Conservation (phyloP, 37 sponge, comb jelly and placozoan genomes). For the Oscarella lobularis region DNA sequence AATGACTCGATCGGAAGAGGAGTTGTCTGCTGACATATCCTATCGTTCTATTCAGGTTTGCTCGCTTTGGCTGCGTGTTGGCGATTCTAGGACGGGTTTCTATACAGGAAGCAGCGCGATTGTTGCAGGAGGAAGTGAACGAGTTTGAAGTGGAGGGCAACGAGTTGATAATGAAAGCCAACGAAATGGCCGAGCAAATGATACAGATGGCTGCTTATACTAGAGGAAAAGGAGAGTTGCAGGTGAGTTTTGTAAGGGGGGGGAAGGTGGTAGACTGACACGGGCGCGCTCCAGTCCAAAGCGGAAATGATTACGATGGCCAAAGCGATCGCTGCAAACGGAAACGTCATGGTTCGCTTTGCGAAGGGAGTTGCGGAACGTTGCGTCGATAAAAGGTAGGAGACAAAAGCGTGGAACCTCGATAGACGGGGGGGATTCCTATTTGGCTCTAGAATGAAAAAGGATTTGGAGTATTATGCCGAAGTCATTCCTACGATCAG, state of each 20-base stretch:
- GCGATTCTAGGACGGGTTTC: not conserved
- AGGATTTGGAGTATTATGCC: slow-evolving; percentile 49
- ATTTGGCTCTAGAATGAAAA: slow-evolving; percentile 25
- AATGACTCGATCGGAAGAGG: not conserved
- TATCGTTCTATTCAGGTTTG: not conserved
- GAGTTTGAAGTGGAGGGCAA: slow-evolving; percentile 64
- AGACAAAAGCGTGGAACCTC: too few species aligned
- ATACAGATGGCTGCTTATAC: slow-evolving; percentile 60
- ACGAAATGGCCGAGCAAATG: slow-evolving; percentile 74
- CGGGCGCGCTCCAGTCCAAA: slow-evolving; percentile 22
- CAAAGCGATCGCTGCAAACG: slow-evolving; percentile 47
- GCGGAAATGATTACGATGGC: slow-evolving; percentile 70
- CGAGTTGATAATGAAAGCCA: slow-evolving; percentile 50
- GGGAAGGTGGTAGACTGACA: too few species aligned
- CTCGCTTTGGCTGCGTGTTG: not conserved
- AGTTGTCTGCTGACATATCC: not conserved
- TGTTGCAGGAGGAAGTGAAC: slow-evolving; percentile 44
- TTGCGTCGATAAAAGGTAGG: slow-evolving; percentile 54
- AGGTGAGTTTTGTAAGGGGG: slow-evolving; percentile 9
- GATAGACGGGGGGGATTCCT: not conserved
- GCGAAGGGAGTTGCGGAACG: slow-evolving; percentile 47
- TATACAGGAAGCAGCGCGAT: slow-evolving; percentile 43
- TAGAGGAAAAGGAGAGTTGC: slow-evolving; percentile 22
- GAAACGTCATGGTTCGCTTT: slow-evolving; percentile 36
- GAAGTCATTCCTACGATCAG: slow-evolving; percentile 82